Percentiles rank a stretch among this genome's conserved stretches.
Evolutionary conservation across 2,113 vertebrate genomes (phyloP).

Genomic region (Mellivora capensis): DNA sequence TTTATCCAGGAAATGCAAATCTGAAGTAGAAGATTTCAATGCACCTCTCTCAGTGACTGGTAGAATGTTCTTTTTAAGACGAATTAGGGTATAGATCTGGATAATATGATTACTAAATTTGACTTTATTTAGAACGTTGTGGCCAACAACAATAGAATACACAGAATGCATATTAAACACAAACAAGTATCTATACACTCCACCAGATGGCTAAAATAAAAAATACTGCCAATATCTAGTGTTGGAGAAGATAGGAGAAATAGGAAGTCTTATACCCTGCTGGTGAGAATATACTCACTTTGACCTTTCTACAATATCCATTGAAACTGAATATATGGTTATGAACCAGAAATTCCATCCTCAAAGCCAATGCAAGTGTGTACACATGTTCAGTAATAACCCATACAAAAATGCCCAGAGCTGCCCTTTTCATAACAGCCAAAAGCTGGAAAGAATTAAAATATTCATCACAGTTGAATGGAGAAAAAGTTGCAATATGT

Average conservation of each 20-base stretch:
- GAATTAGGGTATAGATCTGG: too few species aligned
- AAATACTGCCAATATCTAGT: neutral
- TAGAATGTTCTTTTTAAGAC: too few species aligned
- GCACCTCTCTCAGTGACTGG: too few species aligned
- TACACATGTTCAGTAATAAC: neutral
- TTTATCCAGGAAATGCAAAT: neutral
- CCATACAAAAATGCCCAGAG: neutral
- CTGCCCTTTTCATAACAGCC: neutral
- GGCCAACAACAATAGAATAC: too few species aligned
- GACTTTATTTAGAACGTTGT: too few species aligned
- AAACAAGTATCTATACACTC: neutral
- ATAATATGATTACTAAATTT: too few species aligned
- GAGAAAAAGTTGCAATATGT: too few species aligned
- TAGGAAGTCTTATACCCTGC: neutral
- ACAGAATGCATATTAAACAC: neutral
- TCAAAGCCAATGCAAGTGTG: neutral
- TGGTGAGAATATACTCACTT: neutral
- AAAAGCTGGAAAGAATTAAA: neutral
- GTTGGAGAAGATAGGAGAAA: neutral
- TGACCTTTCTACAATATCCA: neutral
- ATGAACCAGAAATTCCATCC: neutral
- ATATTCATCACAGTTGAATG: neutral
- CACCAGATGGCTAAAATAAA: neutral
- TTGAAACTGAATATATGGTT: neutral
- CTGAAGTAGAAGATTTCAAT: neutral